A percentile compares a stretch with the other conserved stretches of the same genome.
These are phyloP conservation scores for Arion vulgaris DNA, from an alignment of 1,140 invertebrate genomes.

Conservation along the genomic window DNA sequence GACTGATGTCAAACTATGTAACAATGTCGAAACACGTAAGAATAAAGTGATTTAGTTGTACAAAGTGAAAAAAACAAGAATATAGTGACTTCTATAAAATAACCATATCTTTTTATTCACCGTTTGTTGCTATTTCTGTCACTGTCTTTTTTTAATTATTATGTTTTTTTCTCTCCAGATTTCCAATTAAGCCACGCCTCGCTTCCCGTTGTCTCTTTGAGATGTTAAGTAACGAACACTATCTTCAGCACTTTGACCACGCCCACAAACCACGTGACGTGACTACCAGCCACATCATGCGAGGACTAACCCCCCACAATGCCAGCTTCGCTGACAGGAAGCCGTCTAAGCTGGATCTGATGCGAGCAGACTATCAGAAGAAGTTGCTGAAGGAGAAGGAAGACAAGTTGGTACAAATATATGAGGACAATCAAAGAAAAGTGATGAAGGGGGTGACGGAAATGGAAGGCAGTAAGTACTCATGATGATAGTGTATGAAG, in stretches of 20 bases:
- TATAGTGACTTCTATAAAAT: too few species aligned
- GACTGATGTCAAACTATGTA: too few species aligned
- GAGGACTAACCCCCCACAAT: not conserved
- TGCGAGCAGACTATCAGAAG: slow-evolving; percentile 69
- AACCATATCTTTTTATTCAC: too few species aligned
- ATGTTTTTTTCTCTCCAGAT: too few species aligned
- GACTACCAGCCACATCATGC: not conserved
- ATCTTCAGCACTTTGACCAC: not conserved
- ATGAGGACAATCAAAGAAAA: slow-evolving; percentile 68
- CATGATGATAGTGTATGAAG: not conserved
- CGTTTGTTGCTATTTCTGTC: too few species aligned
- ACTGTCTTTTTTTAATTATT: too few species aligned
- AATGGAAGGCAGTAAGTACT: not conserved
- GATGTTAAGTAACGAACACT: not conserved
- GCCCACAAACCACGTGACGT: slow-evolving; percentile 6
- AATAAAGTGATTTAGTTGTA: too few species aligned
- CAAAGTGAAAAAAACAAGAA: too few species aligned
- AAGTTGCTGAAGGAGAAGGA: slow-evolving; percentile 71
- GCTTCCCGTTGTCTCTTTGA: not conserved
- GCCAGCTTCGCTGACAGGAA: slow-evolving; percentile 22
- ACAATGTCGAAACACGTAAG: too few species aligned
- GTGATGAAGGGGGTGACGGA: slow-evolving; percentile 56
- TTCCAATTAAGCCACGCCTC: too few species aligned
- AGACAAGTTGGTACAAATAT: slow-evolving; percentile 65
- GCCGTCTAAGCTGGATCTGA: slow-evolving; percentile 62